Evolutionary conservation across 1,140 invertebrate species (phyloP).

Genomic region (Euglossa dilemma): DNA sequence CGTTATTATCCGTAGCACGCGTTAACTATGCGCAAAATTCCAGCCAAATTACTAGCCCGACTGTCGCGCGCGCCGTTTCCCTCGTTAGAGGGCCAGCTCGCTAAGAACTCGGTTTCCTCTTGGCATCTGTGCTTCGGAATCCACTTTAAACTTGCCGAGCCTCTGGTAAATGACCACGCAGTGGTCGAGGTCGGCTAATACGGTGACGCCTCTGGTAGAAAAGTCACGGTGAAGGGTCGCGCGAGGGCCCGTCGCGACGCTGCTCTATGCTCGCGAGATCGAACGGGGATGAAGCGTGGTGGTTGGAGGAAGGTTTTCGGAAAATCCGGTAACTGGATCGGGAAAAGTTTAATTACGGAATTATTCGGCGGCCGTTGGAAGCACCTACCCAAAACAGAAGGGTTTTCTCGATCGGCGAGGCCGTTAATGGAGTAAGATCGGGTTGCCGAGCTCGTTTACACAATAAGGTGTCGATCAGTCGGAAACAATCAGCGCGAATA

Average conservation of each 20-base stretch:
- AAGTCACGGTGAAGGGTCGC: no score
- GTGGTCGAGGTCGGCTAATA: slow-evolving; percentile 17
- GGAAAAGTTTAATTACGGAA: slow-evolving; percentile 47
- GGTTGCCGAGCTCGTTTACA: slow-evolving; percentile 17
- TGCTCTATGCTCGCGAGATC: neutral
- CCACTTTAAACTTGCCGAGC: slow-evolving; percentile 28
- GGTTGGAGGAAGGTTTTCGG: neutral
- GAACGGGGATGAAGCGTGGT: no score
- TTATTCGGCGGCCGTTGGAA: neutral
- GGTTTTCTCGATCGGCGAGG: slow-evolving; percentile 11
- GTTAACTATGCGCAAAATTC: slow-evolving; percentile 26
- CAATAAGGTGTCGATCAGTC: slow-evolving; percentile 50
- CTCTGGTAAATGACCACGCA: neutral
- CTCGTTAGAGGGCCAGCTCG: slow-evolving; percentile 3
- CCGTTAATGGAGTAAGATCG: slow-evolving; percentile 17
- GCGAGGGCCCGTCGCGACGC: neutral
- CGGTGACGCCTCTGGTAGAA: neutral
- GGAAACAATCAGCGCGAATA: slow-evolving; percentile 45
- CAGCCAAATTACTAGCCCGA: slow-evolving; percentile 15
- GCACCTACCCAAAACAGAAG: neutral
- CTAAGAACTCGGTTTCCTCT: slow-evolving; percentile 18
- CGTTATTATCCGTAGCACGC: neutral
- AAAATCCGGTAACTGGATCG: neutral
- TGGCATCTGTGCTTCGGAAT: slow-evolving; percentile 25
- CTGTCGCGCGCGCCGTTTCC: neutral